Base-by-base conservation (phyloP, 2,797 vertebrate genomes). In the Myotis vivesi region DNA sequence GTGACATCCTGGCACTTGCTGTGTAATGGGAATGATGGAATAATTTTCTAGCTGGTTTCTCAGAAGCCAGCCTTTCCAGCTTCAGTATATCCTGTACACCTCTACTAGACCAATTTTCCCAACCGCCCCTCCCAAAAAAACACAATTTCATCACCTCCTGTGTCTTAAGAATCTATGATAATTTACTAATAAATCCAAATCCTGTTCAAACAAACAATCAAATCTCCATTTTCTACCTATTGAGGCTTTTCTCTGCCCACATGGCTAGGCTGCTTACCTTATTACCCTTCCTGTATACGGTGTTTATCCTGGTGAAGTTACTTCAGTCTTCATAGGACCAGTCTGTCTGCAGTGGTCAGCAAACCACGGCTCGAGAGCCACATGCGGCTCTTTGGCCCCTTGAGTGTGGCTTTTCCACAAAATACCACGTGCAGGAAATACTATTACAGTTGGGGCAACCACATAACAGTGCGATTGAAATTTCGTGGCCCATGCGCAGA, bases 121-220 rank as follows among this genome's bases (percentile, higher is more conserved):
- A 73, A 15, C 5, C 25, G 23, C 10, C 3, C 4, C 6, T 2
- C 16, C 13, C 10, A 8, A 33, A 3, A 73, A n/a, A 49, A 81
- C 3, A 28, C 11, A 59, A 46, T 94, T 81, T 66, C 8, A 33
- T 71, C 25, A 77, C 25, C 73, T 76, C 22, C 68, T 87, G 46
- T 76, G 68, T 87, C 55, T 59, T 64, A 77, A 94, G 36, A 83
- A 80, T 77, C 72, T 82, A 6, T 75, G 44, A 77, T 38, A 72
- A 75, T 41, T 69, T 85, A 81, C 49, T 53, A 53, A 5, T 80
- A 91, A 91, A 71, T 71, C 30, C 88, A 95, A 80, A 79, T 62
- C 38, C 17, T n/a, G 22, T 75, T 81, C 5, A 38, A 38, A 62
- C 33, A 89, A 53, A 62, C 33, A 89, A 53, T 38, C 64, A 79